Conservation (phyloP, 2,797 vertebrate species). For the Epinephelus coioides region DNA sequence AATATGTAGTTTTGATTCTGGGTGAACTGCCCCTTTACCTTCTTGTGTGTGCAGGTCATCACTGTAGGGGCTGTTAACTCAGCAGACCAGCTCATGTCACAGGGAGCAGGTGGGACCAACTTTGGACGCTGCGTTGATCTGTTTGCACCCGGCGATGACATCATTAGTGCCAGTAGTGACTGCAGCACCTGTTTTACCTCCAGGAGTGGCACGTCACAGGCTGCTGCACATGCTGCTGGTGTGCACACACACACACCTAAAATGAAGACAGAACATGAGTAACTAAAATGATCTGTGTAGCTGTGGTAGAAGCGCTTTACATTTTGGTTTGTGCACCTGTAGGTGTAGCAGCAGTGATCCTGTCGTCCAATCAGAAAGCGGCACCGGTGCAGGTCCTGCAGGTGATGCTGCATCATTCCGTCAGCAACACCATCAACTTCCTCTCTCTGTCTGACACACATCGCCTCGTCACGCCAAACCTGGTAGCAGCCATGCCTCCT, state of each 20-base stretch:
- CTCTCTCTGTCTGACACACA: slow-evolving; percentile 84
- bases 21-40: no score
- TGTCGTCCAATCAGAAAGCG: slow-evolving; percentile 80
- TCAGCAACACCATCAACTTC: slow-evolving; percentile 82
- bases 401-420: slow-evolving; percentile 84
- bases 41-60: slow-evolving; percentile 87
- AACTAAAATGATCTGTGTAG: neutral
- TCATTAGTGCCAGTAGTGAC: slow-evolving; percentile 92
- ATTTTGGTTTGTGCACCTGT: slow-evolving; percentile 2
- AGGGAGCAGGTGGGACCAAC: slow-evolving; percentile 90
- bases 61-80: slow-evolving; percentile 91
- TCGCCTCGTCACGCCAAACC: slow-evolving; percentile 86
- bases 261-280: neutral
- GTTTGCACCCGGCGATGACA: slow-evolving; percentile 93
- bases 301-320: neutral
- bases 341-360: slow-evolving; percentile 90
- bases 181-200: slow-evolving; percentile 92
- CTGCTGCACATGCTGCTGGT: slow-evolving; percentile 91
- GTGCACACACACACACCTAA: neutral
- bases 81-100: slow-evolving; percentile 86
- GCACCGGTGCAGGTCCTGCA: slow-evolving; percentile 88
- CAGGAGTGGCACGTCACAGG: slow-evolving; percentile 91
- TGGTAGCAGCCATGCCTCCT: slow-evolving; percentile 84
- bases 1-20: no score
- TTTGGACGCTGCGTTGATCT: slow-evolving; percentile 91